These are phyloP conservation scores for Dasyornis broadbenti DNA, from an alignment of 2,113 vertebrate species.

Conservation along the genomic window DNA sequence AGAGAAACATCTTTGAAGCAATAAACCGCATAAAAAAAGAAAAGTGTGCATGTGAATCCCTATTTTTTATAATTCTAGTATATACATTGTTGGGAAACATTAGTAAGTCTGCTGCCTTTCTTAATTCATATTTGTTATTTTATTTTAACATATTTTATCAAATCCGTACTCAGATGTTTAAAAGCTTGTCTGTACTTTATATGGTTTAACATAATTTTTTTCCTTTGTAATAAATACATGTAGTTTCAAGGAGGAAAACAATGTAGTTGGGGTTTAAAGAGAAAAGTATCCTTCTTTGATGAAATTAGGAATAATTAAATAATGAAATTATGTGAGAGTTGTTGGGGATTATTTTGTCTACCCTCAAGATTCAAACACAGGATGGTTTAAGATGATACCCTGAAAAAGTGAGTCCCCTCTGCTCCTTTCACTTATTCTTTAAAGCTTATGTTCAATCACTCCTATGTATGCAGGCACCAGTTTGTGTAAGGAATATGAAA, in stretches of 20 bases:
- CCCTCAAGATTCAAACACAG: not conserved
- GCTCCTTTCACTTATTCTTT: not conserved
- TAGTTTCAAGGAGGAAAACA: not conserved
- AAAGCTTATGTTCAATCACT: not conserved
- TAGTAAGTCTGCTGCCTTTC: not conserved
- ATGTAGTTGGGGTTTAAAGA: not conserved
- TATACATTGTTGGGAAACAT: not conserved
- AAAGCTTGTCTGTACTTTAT: not conserved
- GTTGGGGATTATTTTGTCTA: not conserved
- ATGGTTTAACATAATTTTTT: not conserved
- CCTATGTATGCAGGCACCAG: not conserved
- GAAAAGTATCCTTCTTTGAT: not conserved
- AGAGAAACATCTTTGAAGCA: not conserved
- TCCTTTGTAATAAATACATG: not conserved
- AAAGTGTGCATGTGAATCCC: not conserved
- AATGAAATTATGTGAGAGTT: not conserved
- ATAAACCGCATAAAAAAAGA: too few relatives aligned
- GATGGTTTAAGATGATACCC: not conserved
- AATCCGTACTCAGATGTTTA: not conserved
- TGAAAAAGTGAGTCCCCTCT: not conserved
- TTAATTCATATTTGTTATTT: not conserved
- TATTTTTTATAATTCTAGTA: not conserved
- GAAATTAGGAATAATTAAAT: not conserved
- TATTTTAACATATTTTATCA: not conserved
- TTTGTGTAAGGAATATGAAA: not conserved